These are phyloP conservation scores for Miltochrista miniata DNA, from an alignment of 2,888 invertebrate species.

Conservation along the genomic window DNA sequence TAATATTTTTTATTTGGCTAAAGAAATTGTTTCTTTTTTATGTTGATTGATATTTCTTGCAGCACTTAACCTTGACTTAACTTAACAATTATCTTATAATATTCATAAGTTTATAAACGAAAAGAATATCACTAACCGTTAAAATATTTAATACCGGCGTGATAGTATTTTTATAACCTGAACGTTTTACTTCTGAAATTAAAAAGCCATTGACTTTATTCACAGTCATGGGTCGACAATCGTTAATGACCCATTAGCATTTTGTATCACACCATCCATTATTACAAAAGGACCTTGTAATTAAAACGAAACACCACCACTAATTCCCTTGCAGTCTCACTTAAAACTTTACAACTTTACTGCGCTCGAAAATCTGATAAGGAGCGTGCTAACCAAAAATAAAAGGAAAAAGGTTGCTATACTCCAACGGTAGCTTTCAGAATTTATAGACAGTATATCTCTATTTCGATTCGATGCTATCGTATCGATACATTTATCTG, in stretches of 20 bases:
- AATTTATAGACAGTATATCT: conserved; percentile 66
- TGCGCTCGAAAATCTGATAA: conserved; percentile 63
- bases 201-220: conserved; percentile 45
- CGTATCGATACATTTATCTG: conserved; percentile 61
- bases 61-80: no score
- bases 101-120: conserved; percentile 30
- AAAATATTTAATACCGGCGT: no score
- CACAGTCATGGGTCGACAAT: conserved; percentile 56
- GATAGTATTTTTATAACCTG: no score
- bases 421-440: conserved; percentile 52
- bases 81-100: neutral
- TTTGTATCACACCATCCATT: conserved; percentile 70
- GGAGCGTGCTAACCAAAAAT: conserved; percentile 43
- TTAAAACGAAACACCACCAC: conserved; percentile 54
- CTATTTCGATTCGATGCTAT: conserved; percentile 64
- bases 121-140: neutral
- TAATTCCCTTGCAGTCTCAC: conserved; percentile 49
- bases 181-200: no score
- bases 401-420: conserved; percentile 38
- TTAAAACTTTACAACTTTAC: conserved; percentile 56
- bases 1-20: conserved; percentile 28
- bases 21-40: conserved; percentile 21
- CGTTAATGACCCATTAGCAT: conserved; percentile 67
- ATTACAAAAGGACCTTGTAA: conserved; percentile 53
- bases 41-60: conserved; percentile 7